Evolutionary conservation across 2,888 invertebrate genomes (phyloP).

Genomic region (Hartigia nigra): DNA sequence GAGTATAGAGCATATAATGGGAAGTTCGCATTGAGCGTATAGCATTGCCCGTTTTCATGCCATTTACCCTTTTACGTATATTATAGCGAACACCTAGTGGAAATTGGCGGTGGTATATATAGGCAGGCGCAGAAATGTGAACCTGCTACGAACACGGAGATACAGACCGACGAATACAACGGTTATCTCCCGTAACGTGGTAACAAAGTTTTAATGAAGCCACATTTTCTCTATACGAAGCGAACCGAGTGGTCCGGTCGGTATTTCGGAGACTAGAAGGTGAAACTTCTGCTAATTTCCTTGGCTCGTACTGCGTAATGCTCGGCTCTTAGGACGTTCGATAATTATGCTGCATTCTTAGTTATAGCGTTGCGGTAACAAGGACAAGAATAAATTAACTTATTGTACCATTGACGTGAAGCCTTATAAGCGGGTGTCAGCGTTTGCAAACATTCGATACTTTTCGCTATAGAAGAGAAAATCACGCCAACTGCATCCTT

Average conservation of each 20-base stretch:
- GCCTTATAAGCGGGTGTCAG: neutral
- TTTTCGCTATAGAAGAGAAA: neutral
- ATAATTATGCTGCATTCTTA: neutral
- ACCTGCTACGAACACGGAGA: conserved; percentile 8
- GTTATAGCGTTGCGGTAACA: neutral
- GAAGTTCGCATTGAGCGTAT: neutral
- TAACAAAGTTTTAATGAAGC: conserved; percentile 33
- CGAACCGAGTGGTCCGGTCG: conserved; percentile 8
- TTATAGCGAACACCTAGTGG: neutral
- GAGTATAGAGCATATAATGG: conserved; percentile 10
- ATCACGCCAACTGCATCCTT: neutral
- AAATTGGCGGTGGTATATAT: neutral
- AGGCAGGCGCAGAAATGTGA: conserved; percentile 15
- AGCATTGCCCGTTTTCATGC: neutral
- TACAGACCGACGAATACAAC: conserved; percentile 9
- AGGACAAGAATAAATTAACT: neutral
- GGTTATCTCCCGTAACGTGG: conserved; percentile 13
- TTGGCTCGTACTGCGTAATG: neutral
- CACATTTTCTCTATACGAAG: conserved; percentile 15
- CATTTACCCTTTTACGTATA: neutral
- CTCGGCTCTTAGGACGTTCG: neutral
- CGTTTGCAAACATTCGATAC: neutral
- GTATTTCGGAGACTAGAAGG: conserved; percentile 1
- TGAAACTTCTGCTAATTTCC: neutral
- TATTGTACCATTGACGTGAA: neutral